These are phyloP conservation scores for Marmota flaviventris DNA, from an alignment of 2,113 vertebrate genomes.

Conservation along the genomic window DNA sequence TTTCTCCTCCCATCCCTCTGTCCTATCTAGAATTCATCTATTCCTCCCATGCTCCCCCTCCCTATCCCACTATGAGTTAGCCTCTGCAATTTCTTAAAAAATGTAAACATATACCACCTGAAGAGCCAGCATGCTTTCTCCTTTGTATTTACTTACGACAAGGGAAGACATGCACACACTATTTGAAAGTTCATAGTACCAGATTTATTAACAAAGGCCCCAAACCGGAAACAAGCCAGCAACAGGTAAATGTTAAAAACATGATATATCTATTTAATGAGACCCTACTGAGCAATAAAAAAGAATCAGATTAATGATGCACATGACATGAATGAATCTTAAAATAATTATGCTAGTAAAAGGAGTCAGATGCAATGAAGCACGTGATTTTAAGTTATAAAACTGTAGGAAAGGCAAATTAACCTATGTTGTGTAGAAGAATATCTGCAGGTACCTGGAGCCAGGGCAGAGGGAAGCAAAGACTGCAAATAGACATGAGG, in stretches of 20 bases:
- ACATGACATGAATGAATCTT: background rate
- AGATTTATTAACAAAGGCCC: background rate
- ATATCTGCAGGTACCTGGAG: background rate
- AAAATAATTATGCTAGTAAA: background rate
- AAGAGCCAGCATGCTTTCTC: background rate
- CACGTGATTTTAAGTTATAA: background rate
- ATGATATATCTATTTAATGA: background rate
- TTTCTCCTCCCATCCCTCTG: no score
- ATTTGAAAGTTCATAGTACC: background rate
- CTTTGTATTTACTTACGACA: background rate
- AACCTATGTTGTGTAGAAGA: background rate
- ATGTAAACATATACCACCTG: background rate
- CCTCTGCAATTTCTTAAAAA: background rate
- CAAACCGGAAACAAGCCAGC: background rate
- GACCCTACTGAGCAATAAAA: background rate
- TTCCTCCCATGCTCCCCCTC: no score
- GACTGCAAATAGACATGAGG: background rate
- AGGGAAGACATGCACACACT: background rate
- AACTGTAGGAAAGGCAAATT: background rate
- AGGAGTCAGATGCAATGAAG: background rate
- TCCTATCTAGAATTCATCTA: no score
- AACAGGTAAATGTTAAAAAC: background rate
- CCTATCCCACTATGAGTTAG: no score
- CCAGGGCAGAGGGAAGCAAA: background rate
- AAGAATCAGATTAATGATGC: background rate